Percentiles rank a stretch among this genome's conserved stretches.
Conservation (phyloP, 2,113 vertebrate species). For the Heloderma charlesbogerti region DNA sequence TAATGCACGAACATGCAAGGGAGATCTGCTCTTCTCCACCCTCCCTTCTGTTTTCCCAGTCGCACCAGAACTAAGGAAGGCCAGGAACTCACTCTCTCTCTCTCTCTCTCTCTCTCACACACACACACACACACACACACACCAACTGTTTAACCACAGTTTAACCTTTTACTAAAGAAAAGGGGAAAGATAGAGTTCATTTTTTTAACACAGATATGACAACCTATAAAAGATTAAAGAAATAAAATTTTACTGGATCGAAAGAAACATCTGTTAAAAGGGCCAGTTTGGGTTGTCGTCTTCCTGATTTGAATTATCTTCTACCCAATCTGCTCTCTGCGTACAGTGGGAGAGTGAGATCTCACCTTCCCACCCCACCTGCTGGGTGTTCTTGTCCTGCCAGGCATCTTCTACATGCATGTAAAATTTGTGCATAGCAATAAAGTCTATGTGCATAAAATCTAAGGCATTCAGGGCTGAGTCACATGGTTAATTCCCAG, state of each 20-base stretch:
- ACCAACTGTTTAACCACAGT: not conserved
- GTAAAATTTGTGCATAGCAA: no score
- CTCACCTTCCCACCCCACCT: not conserved
- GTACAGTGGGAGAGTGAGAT: not conserved
- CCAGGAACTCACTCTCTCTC: not conserved
- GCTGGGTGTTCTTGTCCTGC: not conserved
- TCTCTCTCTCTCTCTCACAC: not conserved
- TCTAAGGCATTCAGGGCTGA: not conserved
- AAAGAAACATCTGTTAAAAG: not conserved
- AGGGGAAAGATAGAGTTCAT: not conserved
- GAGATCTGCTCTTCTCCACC: not conserved
- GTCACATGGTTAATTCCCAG: not conserved
- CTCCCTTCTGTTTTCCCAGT: not conserved
- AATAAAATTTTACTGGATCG: not conserved
- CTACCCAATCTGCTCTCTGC: not conserved
- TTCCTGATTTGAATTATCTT: not conserved
- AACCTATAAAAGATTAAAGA: not conserved
- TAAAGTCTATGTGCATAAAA: not conserved
- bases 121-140: not conserved
- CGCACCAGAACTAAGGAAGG: not conserved
- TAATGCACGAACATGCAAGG: not conserved
- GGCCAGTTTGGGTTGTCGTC: not conserved
- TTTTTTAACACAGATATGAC: not conserved
- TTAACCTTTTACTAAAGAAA: not conserved
- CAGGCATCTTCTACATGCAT: not conserved